Base-by-base conservation (phyloP, 2,113 vertebrate genomes). In the Galeopterus variegatus region DNA sequence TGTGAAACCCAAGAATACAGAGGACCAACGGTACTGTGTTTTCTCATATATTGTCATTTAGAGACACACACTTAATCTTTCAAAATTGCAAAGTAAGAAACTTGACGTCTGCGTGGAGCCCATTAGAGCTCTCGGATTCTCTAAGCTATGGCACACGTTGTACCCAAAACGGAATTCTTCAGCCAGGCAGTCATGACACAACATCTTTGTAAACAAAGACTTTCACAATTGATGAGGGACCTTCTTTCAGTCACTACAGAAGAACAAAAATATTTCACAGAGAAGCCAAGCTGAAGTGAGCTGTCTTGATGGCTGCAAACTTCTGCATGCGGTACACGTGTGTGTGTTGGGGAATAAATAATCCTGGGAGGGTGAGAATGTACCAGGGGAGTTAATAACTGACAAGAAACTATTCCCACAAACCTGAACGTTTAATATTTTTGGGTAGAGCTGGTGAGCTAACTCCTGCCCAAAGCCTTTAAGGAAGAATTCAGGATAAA, bases 71-170 rank as follows among this genome's bases (percentile, higher is more conserved):
- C 19, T 23, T 41, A 14, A 21, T 67, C 24, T 62, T 79, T 77
- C 13, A 52, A 92, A 60, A 81, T 58, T 28, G 11, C 12, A 18
- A 13, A 31, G 9, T 48, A 60, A 62, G 70, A 88, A 62, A 2
- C 14, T 33, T 3, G 0, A 0, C 24, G 18, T 48, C 48, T 62
- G 50, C 45, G 10, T 14, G 18, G 72, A 81, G 21, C n/a, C 24
- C 5, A 1, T 1, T 23, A 24, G 56, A 21, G 23, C 14, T 21
- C 73, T 54, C 18, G 31, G 81, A 36, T 58, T 52, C 19, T 33
- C 36, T 45, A 9, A n/a, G 23, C 10, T 8, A 6, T 0, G 1
- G 58, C 10, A 19, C 9, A 13, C 19, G 1, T 9, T 28, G 33
- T 14, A 45, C 90, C 64, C 2, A 48, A 84, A 36, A 52, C 65